Evolutionary conservation across 2,888 invertebrate genomes (phyloP).

Genomic region (Polydrusus pterygomalis): DNA sequence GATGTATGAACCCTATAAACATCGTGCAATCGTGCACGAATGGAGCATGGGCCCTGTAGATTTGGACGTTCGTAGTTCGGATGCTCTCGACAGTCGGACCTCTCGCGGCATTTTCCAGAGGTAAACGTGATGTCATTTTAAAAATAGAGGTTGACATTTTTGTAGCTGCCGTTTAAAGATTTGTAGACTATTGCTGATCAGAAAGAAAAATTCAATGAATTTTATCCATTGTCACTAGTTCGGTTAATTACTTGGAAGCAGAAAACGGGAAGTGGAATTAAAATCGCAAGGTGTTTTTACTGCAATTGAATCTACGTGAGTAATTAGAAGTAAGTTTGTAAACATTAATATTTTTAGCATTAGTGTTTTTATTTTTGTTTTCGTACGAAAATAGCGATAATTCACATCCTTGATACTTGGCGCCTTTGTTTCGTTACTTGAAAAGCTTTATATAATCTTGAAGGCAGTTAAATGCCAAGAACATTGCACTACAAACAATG

Average conservation of each 20-base stretch:
- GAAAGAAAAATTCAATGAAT: background rate
- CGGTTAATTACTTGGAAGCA: background rate
- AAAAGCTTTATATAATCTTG: constrained; percentile 2
- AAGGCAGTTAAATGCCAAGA: constrained; percentile 13
- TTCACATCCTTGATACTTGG: background rate
- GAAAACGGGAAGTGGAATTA: background rate
- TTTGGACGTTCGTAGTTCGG: background rate
- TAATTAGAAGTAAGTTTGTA: constrained; percentile 6
- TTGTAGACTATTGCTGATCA: background rate
- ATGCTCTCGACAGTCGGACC: background rate
- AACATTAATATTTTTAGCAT: constrained; percentile 35
- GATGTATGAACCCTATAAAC: too few species aligned
- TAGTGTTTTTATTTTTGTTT: constrained; percentile 36
- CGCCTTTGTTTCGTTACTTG: background rate
- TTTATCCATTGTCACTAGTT: background rate
- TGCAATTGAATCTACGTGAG: background rate
- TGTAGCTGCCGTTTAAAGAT: constrained; percentile 2
- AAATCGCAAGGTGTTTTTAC: background rate
- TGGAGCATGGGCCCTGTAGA: too few species aligned
- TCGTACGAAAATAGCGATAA: constrained; percentile 25
- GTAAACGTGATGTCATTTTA: background rate
- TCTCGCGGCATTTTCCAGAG: too few species aligned
- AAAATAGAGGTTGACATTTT: constrained; percentile 3
- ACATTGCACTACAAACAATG: constrained; percentile 35
- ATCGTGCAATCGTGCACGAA: too few species aligned